These are phyloP conservation scores for Brachypterus glaber DNA, from an alignment of 2,888 invertebrate species.

Conservation along the genomic window DNA sequence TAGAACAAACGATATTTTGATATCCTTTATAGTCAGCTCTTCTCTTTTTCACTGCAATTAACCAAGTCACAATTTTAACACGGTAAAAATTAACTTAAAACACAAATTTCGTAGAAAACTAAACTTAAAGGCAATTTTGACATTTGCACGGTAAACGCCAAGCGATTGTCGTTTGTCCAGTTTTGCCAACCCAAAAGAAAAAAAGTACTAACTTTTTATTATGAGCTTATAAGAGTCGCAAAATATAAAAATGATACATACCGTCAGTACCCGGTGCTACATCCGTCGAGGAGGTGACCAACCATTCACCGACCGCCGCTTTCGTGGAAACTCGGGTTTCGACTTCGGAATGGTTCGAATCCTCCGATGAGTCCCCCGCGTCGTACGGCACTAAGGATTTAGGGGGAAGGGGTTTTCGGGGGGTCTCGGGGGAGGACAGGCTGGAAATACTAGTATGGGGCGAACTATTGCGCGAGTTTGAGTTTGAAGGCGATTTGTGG, in stretches of 20 bases:
- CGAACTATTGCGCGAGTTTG: not conserved
- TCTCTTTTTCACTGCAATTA: too few relatives aligned
- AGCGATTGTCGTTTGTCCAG: conserved; percentile 21
- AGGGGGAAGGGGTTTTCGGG: not conserved
- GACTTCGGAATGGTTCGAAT: conserved; percentile 27
- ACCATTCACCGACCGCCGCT: conserved; percentile 32
- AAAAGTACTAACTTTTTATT: too few relatives aligned
- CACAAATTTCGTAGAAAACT: too few relatives aligned
- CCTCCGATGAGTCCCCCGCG: conserved; percentile 38
- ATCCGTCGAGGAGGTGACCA: conserved; percentile 32
- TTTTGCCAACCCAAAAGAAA: too few relatives aligned
- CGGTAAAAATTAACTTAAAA: too few relatives aligned
- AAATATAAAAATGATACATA: too few relatives aligned
- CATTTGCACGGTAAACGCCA: too few relatives aligned
- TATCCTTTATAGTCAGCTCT: too few relatives aligned
- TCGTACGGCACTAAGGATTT: conserved; percentile 40
- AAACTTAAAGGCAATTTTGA: too few relatives aligned
- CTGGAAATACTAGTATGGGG: not conserved
- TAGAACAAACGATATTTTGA: too few relatives aligned
- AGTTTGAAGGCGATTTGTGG: conserved; percentile 11
- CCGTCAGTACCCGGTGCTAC: conserved; percentile 19
- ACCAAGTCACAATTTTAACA: too few relatives aligned
- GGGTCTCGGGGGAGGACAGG: not conserved
- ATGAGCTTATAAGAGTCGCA: too few relatives aligned
- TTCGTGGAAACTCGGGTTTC: conserved; percentile 27